phyloP scores from a whole-genome alignment of 2,888 invertebrate genomes.

The Physocephala rufipes region DNA sequence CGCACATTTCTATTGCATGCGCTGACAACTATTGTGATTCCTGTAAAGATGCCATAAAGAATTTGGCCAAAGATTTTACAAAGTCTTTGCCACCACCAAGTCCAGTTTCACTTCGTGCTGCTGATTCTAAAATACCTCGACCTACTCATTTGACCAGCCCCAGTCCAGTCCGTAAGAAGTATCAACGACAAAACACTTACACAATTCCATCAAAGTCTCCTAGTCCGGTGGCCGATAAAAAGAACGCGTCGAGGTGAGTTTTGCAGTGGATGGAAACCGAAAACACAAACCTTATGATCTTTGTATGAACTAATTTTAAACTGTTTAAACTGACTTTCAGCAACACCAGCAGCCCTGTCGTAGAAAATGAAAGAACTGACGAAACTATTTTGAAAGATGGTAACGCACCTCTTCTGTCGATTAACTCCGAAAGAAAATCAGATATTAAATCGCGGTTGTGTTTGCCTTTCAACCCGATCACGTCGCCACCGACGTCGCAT shows the following conservation, averaged over 20 bases:
- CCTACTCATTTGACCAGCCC: constrained; percentile 63
- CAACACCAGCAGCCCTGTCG: constrained; percentile 53
- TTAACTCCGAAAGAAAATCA: neutral
- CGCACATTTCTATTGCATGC: constrained; percentile 67
- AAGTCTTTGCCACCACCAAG: constrained; percentile 49
- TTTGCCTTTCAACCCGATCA: no score
- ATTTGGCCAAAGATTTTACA: constrained; percentile 67
- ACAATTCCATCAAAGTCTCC: constrained; percentile 59
- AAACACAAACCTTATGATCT: neutral
- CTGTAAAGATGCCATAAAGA: constrained; percentile 70
- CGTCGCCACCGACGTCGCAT: constrained; percentile 32
- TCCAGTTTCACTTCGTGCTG: constrained; percentile 45
- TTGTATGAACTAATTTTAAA: neutral
- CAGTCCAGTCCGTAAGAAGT: constrained; percentile 58
- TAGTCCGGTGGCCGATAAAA: constrained; percentile 55
- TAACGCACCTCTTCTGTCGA: no score
- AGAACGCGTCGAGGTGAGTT: constrained; percentile 55
- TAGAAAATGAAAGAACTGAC: constrained; percentile 52
- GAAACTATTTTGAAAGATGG: constrained; percentile 46
- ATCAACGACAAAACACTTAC: constrained; percentile 64
- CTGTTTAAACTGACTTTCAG: neutral
- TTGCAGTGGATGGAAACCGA: neutral
- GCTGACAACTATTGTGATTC: constrained; percentile 71
- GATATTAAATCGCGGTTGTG: constrained; percentile 11
- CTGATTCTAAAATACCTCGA: constrained; percentile 60